A percentile compares a stretch with the other conserved stretches of the same genome.
These are phyloP conservation scores for Xenopus petersii DNA, from an alignment of 2,797 vertebrate species.

Conservation along the genomic window DNA sequence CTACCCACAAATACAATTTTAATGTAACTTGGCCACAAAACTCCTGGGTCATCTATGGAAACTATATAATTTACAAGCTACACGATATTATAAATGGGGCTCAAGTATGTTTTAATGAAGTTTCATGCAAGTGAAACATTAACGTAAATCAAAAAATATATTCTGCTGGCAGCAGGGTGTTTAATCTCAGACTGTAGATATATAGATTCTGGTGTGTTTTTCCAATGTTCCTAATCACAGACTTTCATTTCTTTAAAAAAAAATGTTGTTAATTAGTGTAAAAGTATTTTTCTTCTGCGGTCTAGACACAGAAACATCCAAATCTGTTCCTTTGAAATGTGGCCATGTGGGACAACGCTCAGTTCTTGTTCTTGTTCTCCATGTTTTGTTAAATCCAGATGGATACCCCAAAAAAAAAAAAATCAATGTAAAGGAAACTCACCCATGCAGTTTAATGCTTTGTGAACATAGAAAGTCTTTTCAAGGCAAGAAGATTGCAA, in stretches of 20 bases:
- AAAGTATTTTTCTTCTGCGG: slow-evolving; percentile 73
- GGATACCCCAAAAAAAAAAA: slow-evolving; percentile 57
- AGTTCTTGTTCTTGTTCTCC: slow-evolving; percentile 61
- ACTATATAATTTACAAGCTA: slow-evolving; percentile 6
- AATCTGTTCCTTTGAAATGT: slow-evolving; percentile 76
- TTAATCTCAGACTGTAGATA: slow-evolving; percentile 22
- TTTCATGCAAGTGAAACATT: slow-evolving; percentile 11
- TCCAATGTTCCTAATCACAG: slow-evolving; percentile 28
- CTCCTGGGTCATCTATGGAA: slow-evolving; percentile 7
- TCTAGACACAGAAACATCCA: slow-evolving; percentile 80
- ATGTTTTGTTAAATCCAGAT: slow-evolving; percentile 72
- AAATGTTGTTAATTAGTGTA: slow-evolving; percentile 65
- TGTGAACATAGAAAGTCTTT: slow-evolving; percentile 8
- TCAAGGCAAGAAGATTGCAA: neutral
- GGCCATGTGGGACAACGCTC: slow-evolving; percentile 68
- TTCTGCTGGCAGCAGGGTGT: slow-evolving; percentile 17
- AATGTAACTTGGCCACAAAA: slow-evolving; percentile 9
- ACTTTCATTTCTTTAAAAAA: slow-evolving; percentile 60
- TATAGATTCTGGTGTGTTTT: slow-evolving; percentile 23
- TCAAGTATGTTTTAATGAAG: slow-evolving; percentile 2
- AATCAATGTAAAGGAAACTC: slow-evolving; percentile 50
- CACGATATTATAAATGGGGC: slow-evolving; percentile 5
- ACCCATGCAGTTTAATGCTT: slow-evolving; percentile 4
- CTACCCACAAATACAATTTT: slow-evolving; percentile 23
- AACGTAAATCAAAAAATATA: slow-evolving; percentile 23